A percentile compares a stretch with the other conserved stretches of the same genome.
Evolutionary conservation across 2,113 vertebrate species (phyloP).

Genomic region (Helogale parvula): DNA sequence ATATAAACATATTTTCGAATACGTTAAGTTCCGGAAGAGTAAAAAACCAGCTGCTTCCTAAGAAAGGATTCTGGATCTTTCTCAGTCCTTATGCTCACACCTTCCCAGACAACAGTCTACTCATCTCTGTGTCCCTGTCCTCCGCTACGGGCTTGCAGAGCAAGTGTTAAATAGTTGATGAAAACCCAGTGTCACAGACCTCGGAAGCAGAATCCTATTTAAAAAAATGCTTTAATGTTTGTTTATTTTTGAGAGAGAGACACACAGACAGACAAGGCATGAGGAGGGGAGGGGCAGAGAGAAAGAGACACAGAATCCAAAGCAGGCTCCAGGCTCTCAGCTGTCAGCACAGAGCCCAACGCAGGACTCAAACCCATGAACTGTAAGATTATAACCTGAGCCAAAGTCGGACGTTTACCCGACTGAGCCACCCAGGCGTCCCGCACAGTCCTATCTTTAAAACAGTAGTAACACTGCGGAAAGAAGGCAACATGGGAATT

Average conservation of each 20-base stretch:
- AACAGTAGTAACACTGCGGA: neutral
- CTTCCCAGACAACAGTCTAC: neutral
- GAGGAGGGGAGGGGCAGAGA: too few relatives aligned
- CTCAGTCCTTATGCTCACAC: neutral
- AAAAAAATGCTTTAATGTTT: neutral
- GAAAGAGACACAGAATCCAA: too few relatives aligned
- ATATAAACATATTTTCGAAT: neutral
- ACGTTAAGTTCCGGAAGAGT: neutral
- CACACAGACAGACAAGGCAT: too few relatives aligned
- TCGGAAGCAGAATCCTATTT: neutral
- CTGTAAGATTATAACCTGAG: too few relatives aligned
- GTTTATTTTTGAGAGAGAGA: too few relatives aligned
- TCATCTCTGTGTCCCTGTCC: neutral
- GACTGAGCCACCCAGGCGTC: too few relatives aligned
- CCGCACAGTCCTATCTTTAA: neutral
- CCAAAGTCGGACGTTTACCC: too few relatives aligned
- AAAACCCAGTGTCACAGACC: neutral
- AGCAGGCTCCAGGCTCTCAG: too few relatives aligned
- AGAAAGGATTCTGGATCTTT: neutral
- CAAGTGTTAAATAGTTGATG: neutral
- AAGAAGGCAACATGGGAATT: constrained; percentile 65
- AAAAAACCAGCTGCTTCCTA: neutral
- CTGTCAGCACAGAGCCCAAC: too few relatives aligned
- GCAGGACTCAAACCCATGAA: too few relatives aligned
- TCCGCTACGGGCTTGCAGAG: neutral